Conservation (phyloP, 1,140 invertebrate species). For the Hycleus phaleratus region DNA sequence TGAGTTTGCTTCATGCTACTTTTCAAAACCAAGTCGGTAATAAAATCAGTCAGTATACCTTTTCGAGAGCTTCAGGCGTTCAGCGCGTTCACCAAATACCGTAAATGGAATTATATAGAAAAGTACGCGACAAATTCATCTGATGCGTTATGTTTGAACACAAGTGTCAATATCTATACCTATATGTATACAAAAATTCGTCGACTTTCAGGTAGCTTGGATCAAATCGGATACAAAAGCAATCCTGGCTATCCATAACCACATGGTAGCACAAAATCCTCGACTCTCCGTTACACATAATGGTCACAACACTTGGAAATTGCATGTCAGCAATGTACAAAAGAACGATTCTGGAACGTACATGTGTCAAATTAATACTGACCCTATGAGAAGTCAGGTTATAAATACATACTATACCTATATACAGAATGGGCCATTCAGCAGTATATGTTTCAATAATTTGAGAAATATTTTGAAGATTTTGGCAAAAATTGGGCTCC, state of each 20-base stretch:
- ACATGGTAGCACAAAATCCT: slow-evolving; percentile 81
- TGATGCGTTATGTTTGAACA: slow-evolving; percentile 12
- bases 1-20: slow-evolving; percentile 35
- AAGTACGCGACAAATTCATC: slow-evolving; percentile 19
- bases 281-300: slow-evolving; percentile 80
- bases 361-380: slow-evolving; percentile 89
- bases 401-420: not conserved
- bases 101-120: slow-evolving; percentile 30
- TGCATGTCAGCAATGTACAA: slow-evolving; percentile 80
- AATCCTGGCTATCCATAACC: slow-evolving; percentile 81
- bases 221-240: slow-evolving; percentile 85
- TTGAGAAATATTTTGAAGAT: no score
- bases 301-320: slow-evolving; percentile 85
- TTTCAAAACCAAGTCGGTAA: slow-evolving; percentile 29
- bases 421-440: not conserved
- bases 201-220: slow-evolving; percentile 71
- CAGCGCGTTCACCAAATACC: slow-evolving; percentile 22
- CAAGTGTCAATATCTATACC: slow-evolving; percentile 8
- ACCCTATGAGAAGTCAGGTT: slow-evolving; percentile 84
- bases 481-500: no score
- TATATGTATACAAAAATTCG: slow-evolving; percentile 4
- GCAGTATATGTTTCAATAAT: not conserved
- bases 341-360: slow-evolving; percentile 81
- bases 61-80: slow-evolving; percentile 12
- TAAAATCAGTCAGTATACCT: slow-evolving; percentile 33